Percentiles rank a stretch among this genome's conserved stretches.
These are phyloP conservation scores for Propsilocerus akamusi DNA, from an alignment of 1,140 invertebrate genomes.

Conservation along the genomic window DNA sequence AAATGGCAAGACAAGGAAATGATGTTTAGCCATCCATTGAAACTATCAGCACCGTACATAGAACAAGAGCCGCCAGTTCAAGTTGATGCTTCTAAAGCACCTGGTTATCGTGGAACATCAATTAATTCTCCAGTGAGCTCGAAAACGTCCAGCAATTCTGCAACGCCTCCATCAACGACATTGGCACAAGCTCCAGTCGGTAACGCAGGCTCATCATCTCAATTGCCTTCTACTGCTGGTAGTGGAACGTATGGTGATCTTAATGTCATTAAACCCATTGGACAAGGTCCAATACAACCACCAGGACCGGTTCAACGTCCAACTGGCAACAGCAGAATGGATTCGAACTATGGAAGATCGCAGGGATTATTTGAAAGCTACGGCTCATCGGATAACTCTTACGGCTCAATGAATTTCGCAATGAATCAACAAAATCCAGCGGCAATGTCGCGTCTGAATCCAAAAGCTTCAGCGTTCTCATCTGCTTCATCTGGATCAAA, in stretches of 20 bases:
- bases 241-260: background rate
- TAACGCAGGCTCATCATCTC: constrained; percentile 13
- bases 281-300: constrained; percentile 9
- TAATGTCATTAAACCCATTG: background rate
- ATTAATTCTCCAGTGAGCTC: constrained; percentile 53
- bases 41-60: constrained; percentile 24
- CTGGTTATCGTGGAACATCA: constrained; percentile 50
- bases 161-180: constrained; percentile 23
- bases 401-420: constrained; percentile 6
- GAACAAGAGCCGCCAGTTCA: constrained; percentile 35
- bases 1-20: constrained; percentile 38
- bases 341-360: background rate
- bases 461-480: constrained; percentile 59
- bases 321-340: constrained; percentile 5
- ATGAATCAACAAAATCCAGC: constrained; percentile 25
- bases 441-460: constrained; percentile 52
- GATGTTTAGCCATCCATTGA: constrained; percentile 43
- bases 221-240: constrained; percentile 16
- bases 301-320: constrained; percentile 9
- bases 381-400: background rate
- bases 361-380: background rate
- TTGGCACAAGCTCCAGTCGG: constrained; percentile 11
- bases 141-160: constrained; percentile 34
- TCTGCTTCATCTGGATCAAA: constrained; percentile 9
- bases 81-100: constrained; percentile 62